These are phyloP conservation scores for Steinernema scapterisci DNA, from an alignment of 2,888 invertebrate species.

Conservation along the genomic window DNA sequence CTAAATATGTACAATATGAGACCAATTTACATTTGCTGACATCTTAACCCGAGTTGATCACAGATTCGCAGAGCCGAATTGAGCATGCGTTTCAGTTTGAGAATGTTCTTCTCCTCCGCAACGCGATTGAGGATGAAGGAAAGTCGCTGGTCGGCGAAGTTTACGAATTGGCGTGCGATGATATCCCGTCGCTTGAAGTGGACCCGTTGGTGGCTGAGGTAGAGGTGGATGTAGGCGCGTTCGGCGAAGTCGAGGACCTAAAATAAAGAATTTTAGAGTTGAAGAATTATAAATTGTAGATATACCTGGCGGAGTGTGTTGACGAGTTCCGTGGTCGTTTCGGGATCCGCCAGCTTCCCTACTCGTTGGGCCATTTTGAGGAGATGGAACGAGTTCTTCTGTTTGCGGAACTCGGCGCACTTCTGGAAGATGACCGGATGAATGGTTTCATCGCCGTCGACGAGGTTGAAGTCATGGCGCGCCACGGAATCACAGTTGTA, in stretches of 20 bases:
- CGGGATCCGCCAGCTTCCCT: neutral
- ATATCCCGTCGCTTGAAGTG: neutral
- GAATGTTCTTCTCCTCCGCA: neutral
- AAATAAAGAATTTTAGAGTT: neutral
- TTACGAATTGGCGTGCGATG: neutral
- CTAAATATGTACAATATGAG: neutral
- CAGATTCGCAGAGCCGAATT: neutral
- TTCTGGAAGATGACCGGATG: neutral
- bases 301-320: neutral
- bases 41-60: neutral
- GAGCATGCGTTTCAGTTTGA: neutral
- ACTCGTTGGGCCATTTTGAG: neutral
- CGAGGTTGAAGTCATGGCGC: neutral
- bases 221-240: slow-evolving; percentile 7
- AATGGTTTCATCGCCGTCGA: slow-evolving; percentile 9
- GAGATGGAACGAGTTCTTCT: neutral
- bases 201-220: slow-evolving; percentile 7
- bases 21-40: slow-evolving; percentile 1
- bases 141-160: slow-evolving; percentile 10
- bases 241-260: slow-evolving; percentile 2
- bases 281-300: neutral
- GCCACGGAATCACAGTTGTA: neutral
- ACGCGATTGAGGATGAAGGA: neutral
- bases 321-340: neutral
- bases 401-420: neutral